These are phyloP conservation scores for Eutrigla gurnardus DNA, from an alignment of 2,797 vertebrate genomes.

Conservation along the genomic window DNA sequence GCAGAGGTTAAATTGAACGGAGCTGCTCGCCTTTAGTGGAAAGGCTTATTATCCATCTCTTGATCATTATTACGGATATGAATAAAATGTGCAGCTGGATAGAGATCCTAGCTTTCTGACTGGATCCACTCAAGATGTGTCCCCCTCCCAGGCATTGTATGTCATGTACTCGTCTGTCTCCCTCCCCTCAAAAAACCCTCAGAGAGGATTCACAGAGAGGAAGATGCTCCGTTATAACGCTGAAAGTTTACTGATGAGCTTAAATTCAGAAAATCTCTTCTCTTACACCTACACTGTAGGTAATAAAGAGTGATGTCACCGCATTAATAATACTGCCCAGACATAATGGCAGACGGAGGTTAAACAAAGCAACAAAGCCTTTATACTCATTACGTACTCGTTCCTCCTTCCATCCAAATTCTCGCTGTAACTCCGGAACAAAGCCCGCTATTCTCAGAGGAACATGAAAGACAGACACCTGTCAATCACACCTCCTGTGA, in stretches of 20 bases:
- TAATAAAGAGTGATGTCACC: slow-evolving; percentile 64
- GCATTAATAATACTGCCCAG: slow-evolving; percentile 67
- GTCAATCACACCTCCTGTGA: slow-evolving; percentile 80
- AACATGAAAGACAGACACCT: slow-evolving; percentile 84
- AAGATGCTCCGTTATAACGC: slow-evolving; percentile 33
- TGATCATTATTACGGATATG: slow-evolving; percentile 54
- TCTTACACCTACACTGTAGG: slow-evolving; percentile 66
- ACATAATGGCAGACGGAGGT: slow-evolving; percentile 75
- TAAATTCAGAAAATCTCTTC: slow-evolving; percentile 59
- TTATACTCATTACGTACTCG: slow-evolving; percentile 69
- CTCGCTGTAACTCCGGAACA: slow-evolving; percentile 78
- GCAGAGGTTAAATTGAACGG: slow-evolving; percentile 24
- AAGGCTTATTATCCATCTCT: slow-evolving; percentile 37
- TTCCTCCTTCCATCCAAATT: slow-evolving; percentile 74
- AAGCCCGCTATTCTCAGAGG: slow-evolving; percentile 73
- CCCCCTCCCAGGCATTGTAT: slow-evolving; percentile 35
- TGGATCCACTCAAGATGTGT: slow-evolving; percentile 39
- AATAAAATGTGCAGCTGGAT: slow-evolving; percentile 49
- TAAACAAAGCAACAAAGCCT: slow-evolving; percentile 80
- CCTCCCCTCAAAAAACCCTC: slow-evolving; percentile 26
- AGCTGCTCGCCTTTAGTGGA: slow-evolving; percentile 27
- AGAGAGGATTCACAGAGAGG: slow-evolving; percentile 42
- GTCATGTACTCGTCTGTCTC: slow-evolving; percentile 29
- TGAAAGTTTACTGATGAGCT: slow-evolving; percentile 56
- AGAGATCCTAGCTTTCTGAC: slow-evolving; percentile 52